A percentile compares a stretch with the other conserved stretches of the same genome.
Conservation (phyloP, 2,888 invertebrate species). For the Volucella zonaria region DNA sequence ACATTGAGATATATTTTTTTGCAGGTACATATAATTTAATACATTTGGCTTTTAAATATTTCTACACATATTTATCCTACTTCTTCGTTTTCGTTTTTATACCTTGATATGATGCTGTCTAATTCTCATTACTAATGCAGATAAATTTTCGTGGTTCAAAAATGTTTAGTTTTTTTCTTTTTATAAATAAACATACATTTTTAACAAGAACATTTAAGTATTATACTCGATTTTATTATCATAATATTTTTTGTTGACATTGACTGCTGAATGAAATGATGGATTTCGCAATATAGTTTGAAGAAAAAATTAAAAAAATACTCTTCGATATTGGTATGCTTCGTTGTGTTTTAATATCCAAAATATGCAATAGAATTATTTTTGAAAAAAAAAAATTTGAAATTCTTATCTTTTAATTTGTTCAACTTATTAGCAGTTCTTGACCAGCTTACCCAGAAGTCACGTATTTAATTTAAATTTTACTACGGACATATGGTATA, state of each 20-base stretch:
- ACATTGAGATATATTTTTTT: slow-evolving; percentile 55
- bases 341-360: slow-evolving; percentile 28
- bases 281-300: slow-evolving; percentile 22
- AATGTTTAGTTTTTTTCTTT: neutral
- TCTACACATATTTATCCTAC: slow-evolving; percentile 52
- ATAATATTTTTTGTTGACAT: slow-evolving; percentile 1
- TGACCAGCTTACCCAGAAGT: no score
- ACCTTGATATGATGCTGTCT: slow-evolving; percentile 68
- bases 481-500: no score
- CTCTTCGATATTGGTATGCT: neutral
- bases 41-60: slow-evolving; percentile 51
- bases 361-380: slow-evolving; percentile 33
- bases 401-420: neutral
- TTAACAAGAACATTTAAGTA: slow-evolving; percentile 39
- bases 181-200: slow-evolving; percentile 47
- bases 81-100: neutral
- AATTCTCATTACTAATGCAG: slow-evolving; percentile 48
- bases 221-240: neutral
- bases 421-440: no score
- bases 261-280: slow-evolving; percentile 30
- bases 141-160: neutral
- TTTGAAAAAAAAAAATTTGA: neutral
- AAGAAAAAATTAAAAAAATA: neutral
- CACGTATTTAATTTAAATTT: no score
- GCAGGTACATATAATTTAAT: slow-evolving; percentile 65